Base-by-base conservation (phyloP, 1,140 invertebrate species). In the Pseudomyrmex flavicornis region DNA sequence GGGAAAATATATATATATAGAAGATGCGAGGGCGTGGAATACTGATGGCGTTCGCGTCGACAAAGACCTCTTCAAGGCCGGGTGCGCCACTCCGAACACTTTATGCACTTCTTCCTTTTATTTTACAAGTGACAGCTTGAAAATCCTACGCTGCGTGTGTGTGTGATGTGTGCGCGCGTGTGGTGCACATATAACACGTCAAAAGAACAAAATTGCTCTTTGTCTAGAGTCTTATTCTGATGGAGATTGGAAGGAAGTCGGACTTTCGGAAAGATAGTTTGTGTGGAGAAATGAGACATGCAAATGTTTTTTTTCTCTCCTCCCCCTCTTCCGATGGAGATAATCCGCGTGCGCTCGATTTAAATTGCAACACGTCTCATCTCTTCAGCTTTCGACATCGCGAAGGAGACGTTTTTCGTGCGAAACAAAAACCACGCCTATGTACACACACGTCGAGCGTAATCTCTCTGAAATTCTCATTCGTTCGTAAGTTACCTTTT, bases 11-110 rank as follows among this genome's bases (percentile, higher is more conserved):
- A 90, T 90, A 35, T 35, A 84, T 87, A 91, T 86, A 88, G 88
- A 86, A 92, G 85, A 92, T 89, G 91, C 86, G 89, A 92, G 88
- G 89, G 91, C 90, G 91, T 91, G 83, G 92, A 93, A 93, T 93
- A 92, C 89, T 90, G 90, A 93, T 92, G 90, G 13, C 66, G 77
- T 83, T 82, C 69, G 85, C 85, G 90, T 91, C 89, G 88, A 92
- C 91, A 91, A 92, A 93, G 91, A 93, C 91, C 91, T 91, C 88
- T 92, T 87, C 92, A 93, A 93, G 92, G 92, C 87, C 90, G 91
- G 35, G 87, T 85, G 89, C 88, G 87, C 85, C 87, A 88, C 84
- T 88, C 88, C 80, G 85, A 74, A 74, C 86, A 79, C 86, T 70
- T 52, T 83, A 82, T 85, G 83, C 83, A 73, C 58, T 74, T 46